Evolutionary conservation across 2,113 vertebrate species (phyloP).

Genomic region (Toxostoma redivivum): DNA sequence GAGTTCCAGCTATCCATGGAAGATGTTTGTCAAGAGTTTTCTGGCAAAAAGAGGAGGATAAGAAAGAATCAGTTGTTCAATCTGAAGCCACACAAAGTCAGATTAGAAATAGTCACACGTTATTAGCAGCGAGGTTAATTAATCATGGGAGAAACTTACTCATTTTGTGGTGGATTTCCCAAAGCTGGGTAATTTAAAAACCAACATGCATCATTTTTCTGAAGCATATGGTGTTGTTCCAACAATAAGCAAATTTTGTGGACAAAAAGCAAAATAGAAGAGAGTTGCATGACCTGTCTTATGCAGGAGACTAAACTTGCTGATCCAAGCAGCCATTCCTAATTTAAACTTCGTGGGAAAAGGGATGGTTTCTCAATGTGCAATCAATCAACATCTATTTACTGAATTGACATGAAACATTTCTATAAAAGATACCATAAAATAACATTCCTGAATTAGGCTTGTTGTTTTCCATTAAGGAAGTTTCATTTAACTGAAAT

Average conservation of each 20-base stretch:
- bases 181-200: not conserved
- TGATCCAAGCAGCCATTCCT: constrained; percentile 10
- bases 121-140: not conserved
- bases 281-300: not conserved
- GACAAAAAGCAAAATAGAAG: not conserved
- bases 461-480: not conserved
- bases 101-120: not conserved
- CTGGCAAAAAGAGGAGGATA: not conserved
- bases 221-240: not conserved
- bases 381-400: constrained; percentile 10
- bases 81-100: not conserved
- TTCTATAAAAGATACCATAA: not conserved
- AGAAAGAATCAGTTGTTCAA: not conserved
- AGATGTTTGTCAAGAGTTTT: not conserved
- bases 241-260: not conserved
- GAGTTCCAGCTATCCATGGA: not conserved
- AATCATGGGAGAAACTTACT: not conserved
- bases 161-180: not conserved
- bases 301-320: not conserved
- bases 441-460: not conserved
- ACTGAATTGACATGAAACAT: not conserved
- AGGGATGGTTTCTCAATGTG: not conserved
- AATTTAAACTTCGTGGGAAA: constrained; percentile 9
- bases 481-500: not conserved
- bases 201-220: not conserved